Conservation (phyloP, 1,140 invertebrate genomes). For the Zaprionus camerounensis region DNA sequence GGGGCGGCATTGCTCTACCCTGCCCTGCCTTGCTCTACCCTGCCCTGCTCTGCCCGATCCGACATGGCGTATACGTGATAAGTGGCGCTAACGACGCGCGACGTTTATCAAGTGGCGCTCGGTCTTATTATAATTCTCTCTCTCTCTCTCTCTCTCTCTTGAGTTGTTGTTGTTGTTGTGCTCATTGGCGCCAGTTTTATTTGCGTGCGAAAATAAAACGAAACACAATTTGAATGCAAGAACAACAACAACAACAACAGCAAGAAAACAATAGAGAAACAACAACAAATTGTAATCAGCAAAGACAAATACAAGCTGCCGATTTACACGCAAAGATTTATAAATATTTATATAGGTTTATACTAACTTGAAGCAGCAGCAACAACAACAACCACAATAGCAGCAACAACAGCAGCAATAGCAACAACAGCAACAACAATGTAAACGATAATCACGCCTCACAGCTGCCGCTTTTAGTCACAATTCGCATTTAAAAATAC, state of each 20-base stretch:
- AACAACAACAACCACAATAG: not conserved
- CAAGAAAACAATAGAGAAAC: slow-evolving; percentile 4
- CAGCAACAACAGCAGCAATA: slow-evolving; percentile 1
- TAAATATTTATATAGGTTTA: slow-evolving; percentile 28
- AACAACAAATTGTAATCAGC: slow-evolving; percentile 12
- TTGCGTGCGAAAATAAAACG: slow-evolving; percentile 73
- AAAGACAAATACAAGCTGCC: slow-evolving; percentile 44
- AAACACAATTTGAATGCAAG: slow-evolving; percentile 61
- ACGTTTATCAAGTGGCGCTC: slow-evolving; percentile 72
- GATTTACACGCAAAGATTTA: slow-evolving; percentile 42
- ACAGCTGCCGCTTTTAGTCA: slow-evolving; percentile 11
- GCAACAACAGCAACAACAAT: slow-evolving; percentile 5
- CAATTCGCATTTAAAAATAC: slow-evolving; percentile 7
- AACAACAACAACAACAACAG: slow-evolving; percentile 19
- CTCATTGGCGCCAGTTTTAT: slow-evolving; percentile 79
- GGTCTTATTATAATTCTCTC: slow-evolving; percentile 48
- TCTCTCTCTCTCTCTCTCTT: slow-evolving; percentile 13
- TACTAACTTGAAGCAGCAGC: not conserved
- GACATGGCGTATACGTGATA: slow-evolving; percentile 81
- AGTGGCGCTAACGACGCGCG: slow-evolving; percentile 79
- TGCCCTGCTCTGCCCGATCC: slow-evolving; percentile 2
- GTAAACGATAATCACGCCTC: slow-evolving; percentile 10
- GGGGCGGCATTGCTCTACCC: slow-evolving; percentile 32
- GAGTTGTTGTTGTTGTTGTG: slow-evolving; percentile 34
- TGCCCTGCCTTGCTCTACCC: no score